phyloP scores from a whole-genome alignment of 2,888 invertebrate genomes.

The Ypsolopha sequella region DNA sequence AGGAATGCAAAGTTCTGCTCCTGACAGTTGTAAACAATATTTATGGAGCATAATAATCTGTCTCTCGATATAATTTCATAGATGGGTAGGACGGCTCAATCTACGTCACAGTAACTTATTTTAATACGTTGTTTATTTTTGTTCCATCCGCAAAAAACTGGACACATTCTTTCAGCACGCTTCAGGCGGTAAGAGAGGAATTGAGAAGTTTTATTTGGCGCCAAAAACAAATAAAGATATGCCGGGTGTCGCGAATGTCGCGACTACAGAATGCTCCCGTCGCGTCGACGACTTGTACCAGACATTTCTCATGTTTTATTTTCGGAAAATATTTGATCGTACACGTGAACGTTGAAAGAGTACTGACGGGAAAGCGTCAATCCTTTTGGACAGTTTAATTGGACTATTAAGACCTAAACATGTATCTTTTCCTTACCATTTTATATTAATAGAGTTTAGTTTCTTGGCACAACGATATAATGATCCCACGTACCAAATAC shows the following conservation, averaged over 20 bases:
- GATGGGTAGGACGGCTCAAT: too few relatives aligned
- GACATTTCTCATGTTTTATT: background rate
- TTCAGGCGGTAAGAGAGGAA: constrained; percentile 26
- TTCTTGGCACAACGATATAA: too few relatives aligned
- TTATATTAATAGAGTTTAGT: too few relatives aligned
- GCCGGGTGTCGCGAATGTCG: constrained; percentile 13
- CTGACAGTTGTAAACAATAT: too few relatives aligned
- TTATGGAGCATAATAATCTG: too few relatives aligned
- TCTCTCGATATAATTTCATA: too few relatives aligned
- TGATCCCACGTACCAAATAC: too few relatives aligned
- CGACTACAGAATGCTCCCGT: background rate
- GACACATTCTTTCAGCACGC: constrained; percentile 33
- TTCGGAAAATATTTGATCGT: background rate
- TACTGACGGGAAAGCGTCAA: too few relatives aligned
- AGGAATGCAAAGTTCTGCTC: too few relatives aligned
- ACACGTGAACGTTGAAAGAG: background rate
- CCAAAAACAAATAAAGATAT: constrained; percentile 56
- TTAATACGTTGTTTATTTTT: constrained; percentile 15
- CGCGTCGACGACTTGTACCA: background rate
- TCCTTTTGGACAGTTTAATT: too few relatives aligned
- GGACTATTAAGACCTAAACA: too few relatives aligned
- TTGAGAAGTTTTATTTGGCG: constrained; percentile 36
- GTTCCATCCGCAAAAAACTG: constrained; percentile 5
- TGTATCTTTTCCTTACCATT: too few relatives aligned
- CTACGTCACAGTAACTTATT: constrained; percentile 7